Base-by-base conservation (phyloP, 2,113 vertebrate genomes). In the Fukomys damarensis region DNA sequence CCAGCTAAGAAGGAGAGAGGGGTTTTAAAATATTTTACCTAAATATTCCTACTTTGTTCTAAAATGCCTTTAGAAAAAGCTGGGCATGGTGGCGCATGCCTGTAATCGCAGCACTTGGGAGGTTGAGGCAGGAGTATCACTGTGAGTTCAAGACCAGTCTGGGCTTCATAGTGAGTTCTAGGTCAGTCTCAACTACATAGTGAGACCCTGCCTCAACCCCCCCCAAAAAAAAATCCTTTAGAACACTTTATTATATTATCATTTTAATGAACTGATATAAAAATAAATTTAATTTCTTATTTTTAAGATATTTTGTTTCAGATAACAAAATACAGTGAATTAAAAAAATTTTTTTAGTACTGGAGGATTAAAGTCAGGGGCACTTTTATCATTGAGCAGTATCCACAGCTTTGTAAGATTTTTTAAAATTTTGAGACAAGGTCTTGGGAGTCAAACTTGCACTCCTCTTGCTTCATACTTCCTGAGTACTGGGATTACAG, bases 1-100 rank as follows among this genome's bases (percentile, higher is more conserved):
- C 86, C 38, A 63, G 82, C 56, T 38, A 46, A 65, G 56, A 72
- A 96, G 58, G 49, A 81, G 65, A 89, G 41, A 79, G 43, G 30
- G 58, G 52, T 59, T 94, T 94, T 59, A 59, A 58, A 82, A 54
- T 85, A 70, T 72, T 91, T 96, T 95, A 70, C 41, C 54, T 96
- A 90, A 43, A 58, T 58, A 58, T 58, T 58, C 11, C 56, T 58
- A 68, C 70, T 94, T 94, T 46, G 79, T 46, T 92, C 12, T 66
- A 89, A 91, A 82, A 86, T 81, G 65, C 59, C 20, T 1, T 92
- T 49, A 49, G 46, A 49, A 49, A n/a, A n/a, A n/a, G n/a, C n/a
- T n/a, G n/a, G n/a, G n/a, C n/a, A n/a, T n/a, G n/a, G n/a, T n/a
- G n/a, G n/a, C n/a, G n/a, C n/a, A n/a, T n/a, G n/a, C n/a, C n/a